Evolutionary conservation across 35 echinoderm and acorn worm species (phyloP), one percentile per base, ranked within the genome.

Genomic region (Apostichopus japonicus): DNA sequence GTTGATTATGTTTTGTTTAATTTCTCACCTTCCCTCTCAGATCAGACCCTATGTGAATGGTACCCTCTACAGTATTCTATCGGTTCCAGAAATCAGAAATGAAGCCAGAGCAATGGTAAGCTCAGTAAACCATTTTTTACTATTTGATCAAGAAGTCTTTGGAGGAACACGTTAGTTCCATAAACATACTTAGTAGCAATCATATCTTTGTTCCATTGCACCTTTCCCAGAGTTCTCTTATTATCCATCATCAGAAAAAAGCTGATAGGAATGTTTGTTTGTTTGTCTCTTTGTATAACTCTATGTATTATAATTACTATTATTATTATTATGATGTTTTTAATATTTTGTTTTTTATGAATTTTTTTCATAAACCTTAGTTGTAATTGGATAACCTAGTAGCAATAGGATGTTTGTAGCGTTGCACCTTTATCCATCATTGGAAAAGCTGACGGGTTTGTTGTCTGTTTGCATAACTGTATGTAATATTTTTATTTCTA

Each of bases 31-130:
- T 10, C 11, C 13, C 19, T 19, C 24, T 56, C 83, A 98, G 97
- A 98, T 98, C 58, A 90, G 95, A 54, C 97, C 97, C 55, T 98
- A 96, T 93, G 95, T 98, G 15, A 98, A 98, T 90, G 97, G 97
- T 72, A 96, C 97, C 7, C 51, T 98, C 16, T 98, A 98, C 54
- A 98, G 97, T 73, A 94, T 98, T 52, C 80, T 98, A 8, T 96
- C 93, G 51, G 91, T 98, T 15, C 86, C 86, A 88, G 93, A 96
- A 14, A 98, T 98, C 63, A 94, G 97, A 79, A 95, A 98, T 55
- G 95, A 98, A 56, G 97, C 97, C 5, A 93, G 92, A 77, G 90
- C 92, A 16, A 98, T 98, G 86, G 97, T 98, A 93, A 94, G 94
- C 4, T 61, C 54, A 33, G 10, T 62, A 7, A 80, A 23, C 6